Conservation (phyloP, 2,797 vertebrate genomes). For the Spea hammondii region DNA sequence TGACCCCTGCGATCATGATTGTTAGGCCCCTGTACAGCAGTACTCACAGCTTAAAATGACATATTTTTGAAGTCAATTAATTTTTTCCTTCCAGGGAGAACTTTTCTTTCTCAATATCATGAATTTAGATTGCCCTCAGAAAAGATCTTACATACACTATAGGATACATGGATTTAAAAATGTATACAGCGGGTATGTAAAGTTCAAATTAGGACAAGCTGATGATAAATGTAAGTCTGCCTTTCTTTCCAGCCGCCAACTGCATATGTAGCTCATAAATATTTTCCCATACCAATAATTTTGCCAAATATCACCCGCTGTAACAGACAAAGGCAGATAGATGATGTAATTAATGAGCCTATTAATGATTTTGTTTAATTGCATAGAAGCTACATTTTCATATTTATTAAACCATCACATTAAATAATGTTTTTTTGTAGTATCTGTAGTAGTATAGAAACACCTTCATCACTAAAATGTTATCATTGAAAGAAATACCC, state of each 20-base stretch:
- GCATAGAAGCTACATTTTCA: neutral
- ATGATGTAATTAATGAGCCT: constrained; percentile 15
- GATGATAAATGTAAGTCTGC: neutral
- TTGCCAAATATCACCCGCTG: constrained; percentile 18
- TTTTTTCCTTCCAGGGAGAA: neutral
- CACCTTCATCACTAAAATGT: constrained; percentile 34
- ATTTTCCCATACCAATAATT: neutral
- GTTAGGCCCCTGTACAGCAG: too few species aligned
- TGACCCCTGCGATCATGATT: too few species aligned
- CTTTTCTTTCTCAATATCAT: constrained; percentile 30
- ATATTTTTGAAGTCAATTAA: neutral
- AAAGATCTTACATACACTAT: constrained; percentile 32
- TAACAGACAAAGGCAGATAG: constrained; percentile 14
- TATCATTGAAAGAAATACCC: constrained; percentile 25
- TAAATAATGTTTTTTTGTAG: neutral
- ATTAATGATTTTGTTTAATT: neutral
- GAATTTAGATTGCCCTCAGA: constrained; percentile 17
- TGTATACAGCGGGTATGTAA: constrained; percentile 23
- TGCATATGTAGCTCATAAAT: neutral
- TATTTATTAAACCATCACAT: neutral
- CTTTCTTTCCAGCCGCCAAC: neutral
- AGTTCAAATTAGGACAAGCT: constrained; percentile 43
- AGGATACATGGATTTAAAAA: constrained; percentile 34
- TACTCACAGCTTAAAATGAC: too few species aligned
- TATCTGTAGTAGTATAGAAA: neutral